A percentile compares a stretch with the other conserved stretches of the same genome.
phyloP scores from a whole-genome alignment of 2,888 invertebrate genomes.

The Bursaphelenchus okinawaensis region DNA sequence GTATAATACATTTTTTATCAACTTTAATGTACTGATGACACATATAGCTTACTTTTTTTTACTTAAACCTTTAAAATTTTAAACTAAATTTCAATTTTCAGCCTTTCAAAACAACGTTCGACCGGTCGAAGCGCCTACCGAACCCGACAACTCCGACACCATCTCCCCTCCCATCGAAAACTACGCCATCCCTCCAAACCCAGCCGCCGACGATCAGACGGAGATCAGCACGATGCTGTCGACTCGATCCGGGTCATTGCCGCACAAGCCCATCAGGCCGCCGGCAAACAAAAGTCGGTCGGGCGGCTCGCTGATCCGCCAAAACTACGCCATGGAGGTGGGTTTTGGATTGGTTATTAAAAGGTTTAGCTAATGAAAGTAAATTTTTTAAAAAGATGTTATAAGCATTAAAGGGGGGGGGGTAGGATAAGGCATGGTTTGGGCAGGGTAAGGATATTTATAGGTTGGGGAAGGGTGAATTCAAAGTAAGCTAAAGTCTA shows the following conservation, averaged over 20 bases:
- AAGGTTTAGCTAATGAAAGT: no score
- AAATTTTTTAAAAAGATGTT: no score
- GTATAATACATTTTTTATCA: no score
- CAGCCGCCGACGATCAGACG: constrained; percentile 4
- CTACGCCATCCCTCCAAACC: not conserved
- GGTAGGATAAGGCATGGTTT: no score
- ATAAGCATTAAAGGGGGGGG: no score
- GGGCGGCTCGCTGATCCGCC: not conserved
- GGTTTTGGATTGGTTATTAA: not conserved
- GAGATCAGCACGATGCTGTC: not conserved
- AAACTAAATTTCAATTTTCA: no score
- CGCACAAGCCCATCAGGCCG: not conserved
- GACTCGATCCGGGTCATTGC: not conserved
- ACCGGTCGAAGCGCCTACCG: not conserved
- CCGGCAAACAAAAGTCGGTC: not conserved
- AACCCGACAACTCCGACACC: not conserved
- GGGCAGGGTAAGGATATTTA: no score
- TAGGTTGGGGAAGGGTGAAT: no score
- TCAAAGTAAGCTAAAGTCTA: no score
- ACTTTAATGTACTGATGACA: no score
- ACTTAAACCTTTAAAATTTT: not conserved
- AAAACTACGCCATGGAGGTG: not conserved
- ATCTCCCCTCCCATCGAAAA: constrained; percentile 1
- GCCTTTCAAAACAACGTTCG: not conserved
- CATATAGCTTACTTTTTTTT: no score